Conservation (phyloP, 2,888 invertebrate species). For the Orgyia antiqua region DNA sequence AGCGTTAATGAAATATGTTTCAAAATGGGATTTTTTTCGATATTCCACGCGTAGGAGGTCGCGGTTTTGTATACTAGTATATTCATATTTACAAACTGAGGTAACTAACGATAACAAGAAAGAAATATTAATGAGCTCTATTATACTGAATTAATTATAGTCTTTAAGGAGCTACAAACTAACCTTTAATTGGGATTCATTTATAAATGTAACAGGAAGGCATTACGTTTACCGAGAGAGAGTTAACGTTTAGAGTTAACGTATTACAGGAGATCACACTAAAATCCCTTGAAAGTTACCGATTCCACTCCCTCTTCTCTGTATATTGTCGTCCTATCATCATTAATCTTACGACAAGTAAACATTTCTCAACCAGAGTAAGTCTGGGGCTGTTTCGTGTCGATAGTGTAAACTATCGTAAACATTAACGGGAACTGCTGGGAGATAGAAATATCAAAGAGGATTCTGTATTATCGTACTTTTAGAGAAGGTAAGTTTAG, state of each 20-base stretch:
- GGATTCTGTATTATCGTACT: too few relatives aligned
- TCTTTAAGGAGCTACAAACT: too few relatives aligned
- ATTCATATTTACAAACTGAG: too few relatives aligned
- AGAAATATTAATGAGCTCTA: too few relatives aligned
- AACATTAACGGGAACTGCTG: constrained; percentile 37
- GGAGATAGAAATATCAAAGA: too few relatives aligned
- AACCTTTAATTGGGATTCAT: constrained; percentile 43
- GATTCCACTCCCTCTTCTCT: constrained; percentile 28
- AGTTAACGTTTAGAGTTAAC: constrained; percentile 47
- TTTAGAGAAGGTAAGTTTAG: too few relatives aligned
- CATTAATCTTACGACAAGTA: constrained; percentile 71
- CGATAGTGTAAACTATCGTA: constrained; percentile 50
- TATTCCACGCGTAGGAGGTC: too few relatives aligned
- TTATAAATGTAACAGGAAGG: constrained; percentile 45
- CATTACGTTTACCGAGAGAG: constrained; percentile 42
- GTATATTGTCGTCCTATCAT: constrained; percentile 51
- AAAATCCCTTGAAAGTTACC: constrained; percentile 28
- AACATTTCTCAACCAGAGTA: constrained; percentile 45
- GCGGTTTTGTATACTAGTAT: too few relatives aligned
- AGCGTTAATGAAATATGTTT: too few relatives aligned
- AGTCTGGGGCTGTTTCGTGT: constrained; percentile 51
- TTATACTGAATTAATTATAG: too few relatives aligned
- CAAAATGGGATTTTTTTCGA: too few relatives aligned
- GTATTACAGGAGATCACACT: constrained; percentile 38
- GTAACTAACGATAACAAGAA: too few relatives aligned